These are phyloP conservation scores for Lymantria monacha DNA, from an alignment of 2,888 invertebrate species.

Conservation along the genomic window DNA sequence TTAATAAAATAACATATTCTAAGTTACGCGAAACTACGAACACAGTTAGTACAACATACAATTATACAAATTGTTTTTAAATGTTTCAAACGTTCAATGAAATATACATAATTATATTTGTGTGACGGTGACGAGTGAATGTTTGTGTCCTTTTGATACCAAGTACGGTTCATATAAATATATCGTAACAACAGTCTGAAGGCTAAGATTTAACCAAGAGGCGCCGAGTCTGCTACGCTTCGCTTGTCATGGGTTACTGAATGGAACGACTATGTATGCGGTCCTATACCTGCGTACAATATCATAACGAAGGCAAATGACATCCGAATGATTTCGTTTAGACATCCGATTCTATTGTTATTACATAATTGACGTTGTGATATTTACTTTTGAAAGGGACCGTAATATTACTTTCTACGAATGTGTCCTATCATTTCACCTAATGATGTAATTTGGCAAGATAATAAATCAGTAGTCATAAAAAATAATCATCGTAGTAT, in stretches of 20 bases:
- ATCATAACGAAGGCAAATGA: slow-evolving; percentile 19
- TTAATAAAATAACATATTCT: background rate
- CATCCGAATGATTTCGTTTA: slow-evolving; percentile 20
- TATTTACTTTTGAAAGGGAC: slow-evolving; percentile 11
- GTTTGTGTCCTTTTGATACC: too few relatives aligned
- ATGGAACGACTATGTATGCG: slow-evolving; percentile 52
- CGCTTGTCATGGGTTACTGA: slow-evolving; percentile 59
- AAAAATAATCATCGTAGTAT: too few relatives aligned
- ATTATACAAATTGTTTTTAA: too few relatives aligned
- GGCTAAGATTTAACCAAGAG: slow-evolving; percentile 49
- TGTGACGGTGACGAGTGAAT: too few relatives aligned
- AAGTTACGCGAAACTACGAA: too few relatives aligned
- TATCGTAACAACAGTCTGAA: slow-evolving; percentile 36
- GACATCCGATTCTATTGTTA: slow-evolving; percentile 12
- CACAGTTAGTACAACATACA: too few relatives aligned
- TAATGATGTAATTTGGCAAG: too few relatives aligned
- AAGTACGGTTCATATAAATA: background rate
- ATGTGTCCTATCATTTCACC: background rate
- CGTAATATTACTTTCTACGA: background rate
- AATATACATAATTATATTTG: too few relatives aligned
- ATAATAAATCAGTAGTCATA: too few relatives aligned
- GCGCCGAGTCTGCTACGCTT: slow-evolving; percentile 54
- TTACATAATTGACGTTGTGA: background rate
- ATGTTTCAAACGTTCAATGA: too few relatives aligned
- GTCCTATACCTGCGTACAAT: slow-evolving; percentile 23